These are phyloP conservation scores for Ophthalmolycus amberensis DNA, from an alignment of 2,113 vertebrate species.

Conservation along the genomic window DNA sequence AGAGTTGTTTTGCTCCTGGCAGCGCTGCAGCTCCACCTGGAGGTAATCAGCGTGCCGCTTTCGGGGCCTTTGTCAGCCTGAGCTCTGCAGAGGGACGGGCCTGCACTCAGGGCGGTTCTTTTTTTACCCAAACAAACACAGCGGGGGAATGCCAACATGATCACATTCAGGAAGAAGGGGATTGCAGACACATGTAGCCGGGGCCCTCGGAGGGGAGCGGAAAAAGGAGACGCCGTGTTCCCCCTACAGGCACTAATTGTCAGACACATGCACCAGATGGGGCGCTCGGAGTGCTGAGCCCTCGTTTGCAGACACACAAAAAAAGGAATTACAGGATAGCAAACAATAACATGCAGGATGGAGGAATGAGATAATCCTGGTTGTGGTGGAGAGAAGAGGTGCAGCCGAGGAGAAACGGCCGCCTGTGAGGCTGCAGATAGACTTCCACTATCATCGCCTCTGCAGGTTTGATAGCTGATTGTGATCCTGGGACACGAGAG, in stretches of 20 bases:
- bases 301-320: constrained; percentile 13
- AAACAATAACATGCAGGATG: constrained; percentile 43
- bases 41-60: constrained; percentile 39
- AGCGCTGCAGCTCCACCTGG: not conserved
- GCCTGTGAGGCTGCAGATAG: not conserved
- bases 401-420: constrained; percentile 16
- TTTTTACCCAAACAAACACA: constrained; percentile 63
- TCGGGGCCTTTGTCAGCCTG: constrained; percentile 9
- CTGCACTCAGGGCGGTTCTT: constrained; percentile 15
- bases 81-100: constrained; percentile 22
- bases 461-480: constrained; percentile 9
- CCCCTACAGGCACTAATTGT: constrained; percentile 40
- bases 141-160: constrained; percentile 30
- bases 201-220: not conserved
- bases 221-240: constrained; percentile 32
- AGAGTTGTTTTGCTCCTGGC: constrained; percentile 1
- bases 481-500: not conserved
- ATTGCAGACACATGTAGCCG: constrained; percentile 56
- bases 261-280: constrained; percentile 59
- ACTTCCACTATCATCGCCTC: not conserved
- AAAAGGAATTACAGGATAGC: constrained; percentile 38
- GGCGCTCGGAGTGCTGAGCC: constrained; percentile 22
- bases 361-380: constrained; percentile 54
- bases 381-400: constrained; percentile 33
- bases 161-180: constrained; percentile 27